Evolutionary conservation across 2,113 vertebrate species (phyloP), one percentile per base, ranked within the genome.

Genomic region (Cyrtonyx montezumae): DNA sequence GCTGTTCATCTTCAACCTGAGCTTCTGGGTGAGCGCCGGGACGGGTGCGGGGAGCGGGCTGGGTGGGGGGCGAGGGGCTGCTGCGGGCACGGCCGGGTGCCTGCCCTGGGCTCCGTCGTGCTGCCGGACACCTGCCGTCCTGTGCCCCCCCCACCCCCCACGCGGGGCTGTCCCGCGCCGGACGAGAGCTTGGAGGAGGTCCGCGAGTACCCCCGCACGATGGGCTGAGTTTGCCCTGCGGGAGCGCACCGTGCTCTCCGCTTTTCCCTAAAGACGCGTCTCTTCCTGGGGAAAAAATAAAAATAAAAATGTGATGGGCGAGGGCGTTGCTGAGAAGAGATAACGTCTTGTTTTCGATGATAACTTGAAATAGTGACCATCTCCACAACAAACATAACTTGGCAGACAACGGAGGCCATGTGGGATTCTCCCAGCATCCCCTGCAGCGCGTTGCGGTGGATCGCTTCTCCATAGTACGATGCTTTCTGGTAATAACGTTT

Each of bases 1-100:
- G 94, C 98, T 99, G 81, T 99, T 99, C 93, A 97, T 98, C 68
- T 99, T 99, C 98, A 99, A 99, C 98, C 98, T 99, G 94, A 98
- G 98, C 69, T 99, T 99, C 97, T 99, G 98, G 99, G 99, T 99
- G 97, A 99, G 99, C 97, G 69, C 40, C 34, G 85, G n/a, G 43
- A 22, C 13, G 51, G 26, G 81, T 28, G 66, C 40, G 10, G 71
- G 2, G 43, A 12, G 45, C 22, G 53, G 53, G 30, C 15, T 40
- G 40, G 40, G 79, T 46, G 26, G 66, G 53, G 53, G 53, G 53
- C 26, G 53, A 30, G 53, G 26, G 16, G 28, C 17, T 51, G 53
- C 53, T 28, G 53, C 8, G 49, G 49, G 49, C 49, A 15, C 49
- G 49, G 25, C 49, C 13, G 49, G 49, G 18, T 23, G 13, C 22